These are phyloP conservation scores for Bostrychus sinensis DNA, from an alignment of 2,113 vertebrate species.

Conservation along the genomic window DNA sequence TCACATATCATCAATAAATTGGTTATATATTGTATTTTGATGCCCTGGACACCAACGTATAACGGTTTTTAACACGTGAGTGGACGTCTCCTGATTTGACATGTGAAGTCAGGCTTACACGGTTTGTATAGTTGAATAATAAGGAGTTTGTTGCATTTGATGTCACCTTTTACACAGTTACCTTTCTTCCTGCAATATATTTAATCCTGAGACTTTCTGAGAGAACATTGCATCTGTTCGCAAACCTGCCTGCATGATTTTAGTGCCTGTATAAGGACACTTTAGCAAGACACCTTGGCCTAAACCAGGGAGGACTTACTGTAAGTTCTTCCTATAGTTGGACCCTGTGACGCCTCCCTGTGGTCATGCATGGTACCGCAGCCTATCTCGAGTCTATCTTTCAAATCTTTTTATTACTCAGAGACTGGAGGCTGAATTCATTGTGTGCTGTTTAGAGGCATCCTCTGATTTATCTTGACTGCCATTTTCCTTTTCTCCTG, in stretches of 20 bases:
- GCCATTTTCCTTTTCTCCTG: constrained; percentile 41
- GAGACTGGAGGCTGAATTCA: constrained; percentile 75
- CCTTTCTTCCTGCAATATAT: neutral
- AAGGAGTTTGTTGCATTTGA: neutral
- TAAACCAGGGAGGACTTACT: constrained; percentile 2
- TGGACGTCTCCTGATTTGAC: constrained; percentile 2
- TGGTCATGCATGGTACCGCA: constrained; percentile 3
- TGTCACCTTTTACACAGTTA: neutral
- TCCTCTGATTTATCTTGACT: constrained; percentile 48
- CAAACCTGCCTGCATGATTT: neutral
- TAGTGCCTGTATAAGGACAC: neutral
- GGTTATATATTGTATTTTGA: neutral
- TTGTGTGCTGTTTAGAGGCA: constrained; percentile 71
- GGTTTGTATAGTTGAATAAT: neutral
- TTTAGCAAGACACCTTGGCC: constrained; percentile 7
- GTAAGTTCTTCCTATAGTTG: neutral
- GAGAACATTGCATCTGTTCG: neutral
- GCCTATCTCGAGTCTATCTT: neutral
- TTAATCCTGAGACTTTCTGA: neutral
- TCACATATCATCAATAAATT: neutral
- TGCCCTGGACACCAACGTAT: neutral
- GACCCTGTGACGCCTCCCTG: constrained; percentile 12
- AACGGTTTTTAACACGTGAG: neutral
- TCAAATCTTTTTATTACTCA: constrained; percentile 54
- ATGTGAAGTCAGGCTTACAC: neutral